These are phyloP conservation scores for Tupaia tana DNA, from an alignment of 2,113 vertebrate species.

Conservation along the genomic window DNA sequence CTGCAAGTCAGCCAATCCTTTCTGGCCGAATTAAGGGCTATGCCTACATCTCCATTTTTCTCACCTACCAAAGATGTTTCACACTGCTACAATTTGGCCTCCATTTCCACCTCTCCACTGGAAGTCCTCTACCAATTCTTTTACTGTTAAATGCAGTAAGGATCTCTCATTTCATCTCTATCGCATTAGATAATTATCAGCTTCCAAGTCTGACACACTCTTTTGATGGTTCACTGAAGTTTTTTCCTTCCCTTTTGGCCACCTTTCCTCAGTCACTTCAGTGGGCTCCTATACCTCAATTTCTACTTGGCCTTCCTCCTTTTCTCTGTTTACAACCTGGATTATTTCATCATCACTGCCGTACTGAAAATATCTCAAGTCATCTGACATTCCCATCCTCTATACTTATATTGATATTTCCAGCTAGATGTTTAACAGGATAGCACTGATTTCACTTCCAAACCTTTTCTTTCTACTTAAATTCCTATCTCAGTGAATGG, in stretches of 20 bases:
- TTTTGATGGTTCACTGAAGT: not conserved
- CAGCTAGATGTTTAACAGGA: not conserved
- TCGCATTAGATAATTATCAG: not conserved
- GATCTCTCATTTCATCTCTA: not conserved
- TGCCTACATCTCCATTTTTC: not conserved
- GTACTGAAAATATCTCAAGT: not conserved
- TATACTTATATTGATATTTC: not conserved
- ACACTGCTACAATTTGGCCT: not conserved
- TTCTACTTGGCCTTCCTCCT: not conserved
- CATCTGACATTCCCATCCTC: not conserved
- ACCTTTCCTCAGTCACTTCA: not conserved
- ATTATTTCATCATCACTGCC: not conserved
- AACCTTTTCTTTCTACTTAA: not conserved
- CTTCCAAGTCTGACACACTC: not conserved
- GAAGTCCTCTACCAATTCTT: not conserved
- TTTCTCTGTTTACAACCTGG: not conserved
- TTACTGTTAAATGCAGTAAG: not conserved
- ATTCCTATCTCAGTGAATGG: not conserved
- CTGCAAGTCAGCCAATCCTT: not conserved
- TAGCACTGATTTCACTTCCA: not conserved
- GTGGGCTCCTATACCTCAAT: not conserved
- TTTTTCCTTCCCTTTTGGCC: not conserved
- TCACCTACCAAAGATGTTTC: not conserved
- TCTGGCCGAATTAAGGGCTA: not conserved
- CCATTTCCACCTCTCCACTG: not conserved